These are phyloP conservation scores for Chondrosia reniformis DNA, from an alignment of 37 sponge, comb jelly and placozoan species.

Conservation along the genomic window DNA sequence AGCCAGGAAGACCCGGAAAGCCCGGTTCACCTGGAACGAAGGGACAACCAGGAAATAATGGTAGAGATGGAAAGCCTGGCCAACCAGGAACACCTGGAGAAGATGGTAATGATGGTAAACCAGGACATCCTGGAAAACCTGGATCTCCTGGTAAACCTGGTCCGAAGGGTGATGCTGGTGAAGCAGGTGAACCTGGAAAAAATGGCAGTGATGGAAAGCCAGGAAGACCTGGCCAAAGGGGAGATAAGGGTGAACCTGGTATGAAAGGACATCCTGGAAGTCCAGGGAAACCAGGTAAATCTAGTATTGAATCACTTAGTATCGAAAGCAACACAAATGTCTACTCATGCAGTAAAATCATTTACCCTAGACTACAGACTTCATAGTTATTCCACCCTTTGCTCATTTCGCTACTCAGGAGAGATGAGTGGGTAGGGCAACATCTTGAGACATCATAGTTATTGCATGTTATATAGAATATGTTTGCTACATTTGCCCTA, in stretches of 20 bases:
- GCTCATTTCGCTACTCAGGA: no score
- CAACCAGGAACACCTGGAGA: background rate
- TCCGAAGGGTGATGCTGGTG: background rate
- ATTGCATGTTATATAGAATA: no score
- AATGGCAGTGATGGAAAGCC: background rate
- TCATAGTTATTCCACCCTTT: no score
- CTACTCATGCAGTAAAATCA: no score
- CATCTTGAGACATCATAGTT: no score
- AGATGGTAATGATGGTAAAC: background rate
- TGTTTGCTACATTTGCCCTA: no score
- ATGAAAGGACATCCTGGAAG: background rate
- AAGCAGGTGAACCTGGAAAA: background rate
- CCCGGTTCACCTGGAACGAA: no score
- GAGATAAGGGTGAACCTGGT: background rate
- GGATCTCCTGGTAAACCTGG: background rate
- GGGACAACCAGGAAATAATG: constrained; percentile 9
- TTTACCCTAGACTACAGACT: no score
- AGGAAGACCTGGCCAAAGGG: constrained; percentile 10
- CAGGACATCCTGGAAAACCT: background rate
- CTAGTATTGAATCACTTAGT: background rate
- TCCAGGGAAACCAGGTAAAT: background rate
- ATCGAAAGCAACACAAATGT: no score
- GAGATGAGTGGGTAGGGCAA: no score
- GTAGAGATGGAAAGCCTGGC: background rate
- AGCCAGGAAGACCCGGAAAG: no score